These are phyloP conservation scores for Borostomias antarcticus DNA, from an alignment of 2,797 vertebrate genomes.

Conservation along the genomic window DNA sequence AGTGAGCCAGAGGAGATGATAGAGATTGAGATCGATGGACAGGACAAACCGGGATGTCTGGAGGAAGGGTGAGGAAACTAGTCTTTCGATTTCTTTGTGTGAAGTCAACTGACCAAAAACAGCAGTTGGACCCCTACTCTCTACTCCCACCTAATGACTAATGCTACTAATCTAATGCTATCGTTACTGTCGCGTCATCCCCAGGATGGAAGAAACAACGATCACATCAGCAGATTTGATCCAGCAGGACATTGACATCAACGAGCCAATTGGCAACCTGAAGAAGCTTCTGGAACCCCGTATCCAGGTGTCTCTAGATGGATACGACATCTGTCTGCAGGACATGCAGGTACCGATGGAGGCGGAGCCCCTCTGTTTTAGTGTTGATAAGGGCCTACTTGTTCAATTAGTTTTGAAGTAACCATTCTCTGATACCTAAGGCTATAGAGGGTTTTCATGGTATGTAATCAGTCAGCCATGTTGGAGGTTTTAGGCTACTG, in stretches of 20 bases:
- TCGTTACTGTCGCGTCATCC: background rate
- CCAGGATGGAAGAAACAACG: constrained; percentile 93
- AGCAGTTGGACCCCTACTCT: background rate
- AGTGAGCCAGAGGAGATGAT: constrained; percentile 96
- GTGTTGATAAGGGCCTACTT: background rate
- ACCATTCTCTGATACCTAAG: no score
- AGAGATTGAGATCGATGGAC: constrained; percentile 98
- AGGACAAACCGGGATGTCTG: constrained; percentile 83
- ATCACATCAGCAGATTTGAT: constrained; percentile 93
- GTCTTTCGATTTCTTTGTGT: background rate
- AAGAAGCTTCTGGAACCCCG: constrained; percentile 96
- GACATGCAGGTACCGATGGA: constrained; percentile 89
- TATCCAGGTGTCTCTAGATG: constrained; percentile 90
- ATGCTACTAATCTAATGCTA: background rate
- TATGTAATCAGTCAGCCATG: no score
- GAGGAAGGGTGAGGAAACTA: constrained; percentile 76
- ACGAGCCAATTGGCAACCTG: constrained; percentile 95
- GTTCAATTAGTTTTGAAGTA: background rate
- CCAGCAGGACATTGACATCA: constrained; percentile 98
- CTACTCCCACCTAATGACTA: background rate
- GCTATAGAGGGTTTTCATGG: no score
- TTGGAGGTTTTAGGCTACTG: no score
- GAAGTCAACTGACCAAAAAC: background rate
- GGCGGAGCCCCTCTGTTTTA: background rate
- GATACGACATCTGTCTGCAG: constrained; percentile 95